Base-by-base conservation (phyloP, 2,113 vertebrate species). In the Sardina pilchardus region DNA sequence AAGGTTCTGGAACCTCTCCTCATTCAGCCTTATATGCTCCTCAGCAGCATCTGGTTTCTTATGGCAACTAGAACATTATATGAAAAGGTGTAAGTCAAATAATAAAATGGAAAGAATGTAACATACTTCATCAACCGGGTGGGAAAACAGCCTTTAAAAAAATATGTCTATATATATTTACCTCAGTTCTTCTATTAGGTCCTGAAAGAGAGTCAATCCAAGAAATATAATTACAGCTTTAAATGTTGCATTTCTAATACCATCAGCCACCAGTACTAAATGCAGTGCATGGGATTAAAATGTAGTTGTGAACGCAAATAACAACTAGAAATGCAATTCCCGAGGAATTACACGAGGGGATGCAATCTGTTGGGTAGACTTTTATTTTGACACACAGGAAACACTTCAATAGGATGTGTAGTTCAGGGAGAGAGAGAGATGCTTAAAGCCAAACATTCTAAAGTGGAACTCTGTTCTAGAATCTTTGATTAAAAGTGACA, bases 1-100 rank as follows among this genome's bases (percentile, higher is more conserved):
- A 39, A 95, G 93, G 84, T 80, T 93, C 81, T 94, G 89, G 83
- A 95, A 94, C 82, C 89, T 92, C 42, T 88, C 89, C 1, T 92
- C 89, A 5, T 95, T 92, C 83, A 95, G 91, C 48, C 90, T 88
- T 82, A 95, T 94, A 24, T 87, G 59, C 42, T 83, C 85, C 87
- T 95, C 93, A 0, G 90, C 56, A 12, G 87, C 84, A 0, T 93
- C 91, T 0, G 90, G 89, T 86, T 93, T 95, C 89, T 93, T 95
- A 10, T 39, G 85, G 86, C 93, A 94, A 86, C 26, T 85, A 30
- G 43, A 30, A 48, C 19, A 82, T 14, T 3, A 34, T 1, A 26
- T 21, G 1, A 48, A 75, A 47, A 19, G 81, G 26, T 2, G 30
- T 81, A 30, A 71, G 4, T 53, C 47, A 85, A 34, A 30, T 71